phyloP scores from a whole-genome alignment of 2,888 invertebrate genomes.

The Ormia ochracea region DNA sequence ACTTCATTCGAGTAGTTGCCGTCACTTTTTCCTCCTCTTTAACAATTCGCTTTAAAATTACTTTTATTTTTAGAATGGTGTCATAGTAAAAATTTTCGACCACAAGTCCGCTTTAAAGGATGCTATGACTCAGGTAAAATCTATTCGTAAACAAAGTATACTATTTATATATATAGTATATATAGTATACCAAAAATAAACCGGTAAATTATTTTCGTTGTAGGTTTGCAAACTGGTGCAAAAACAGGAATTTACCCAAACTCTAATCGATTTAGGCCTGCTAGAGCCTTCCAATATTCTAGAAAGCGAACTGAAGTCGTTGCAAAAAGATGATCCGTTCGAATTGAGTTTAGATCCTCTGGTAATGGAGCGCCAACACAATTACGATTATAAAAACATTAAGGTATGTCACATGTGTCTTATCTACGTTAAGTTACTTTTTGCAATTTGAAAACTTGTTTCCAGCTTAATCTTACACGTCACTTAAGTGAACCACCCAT shows the following conservation, averaged over 20 bases:
- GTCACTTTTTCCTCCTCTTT: too few species aligned
- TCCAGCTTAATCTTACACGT: slow-evolving; percentile 78
- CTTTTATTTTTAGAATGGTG: slow-evolving; percentile 77
- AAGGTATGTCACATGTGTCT: slow-evolving; percentile 64
- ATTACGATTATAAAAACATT: slow-evolving; percentile 71
- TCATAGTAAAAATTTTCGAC: slow-evolving; percentile 78
- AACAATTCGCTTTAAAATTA: not conserved
- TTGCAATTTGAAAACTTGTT: not conserved
- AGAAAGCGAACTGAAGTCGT: slow-evolving; percentile 67
- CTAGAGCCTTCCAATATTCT: slow-evolving; percentile 75
- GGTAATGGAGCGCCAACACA: slow-evolving; percentile 63
- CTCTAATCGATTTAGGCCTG: slow-evolving; percentile 79
- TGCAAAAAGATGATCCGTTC: slow-evolving; percentile 66
- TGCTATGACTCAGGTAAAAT: slow-evolving; percentile 77
- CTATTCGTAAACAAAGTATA: not conserved
- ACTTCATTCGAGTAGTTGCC: too few species aligned
- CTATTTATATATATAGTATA: not conserved
- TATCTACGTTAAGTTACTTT: not conserved
- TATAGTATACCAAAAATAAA: not conserved
- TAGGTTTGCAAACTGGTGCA: slow-evolving; percentile 80
- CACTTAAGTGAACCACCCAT: slow-evolving; percentile 81
- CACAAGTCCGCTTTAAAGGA: slow-evolving; percentile 78
- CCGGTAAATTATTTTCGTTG: not conserved
- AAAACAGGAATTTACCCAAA: slow-evolving; percentile 81
- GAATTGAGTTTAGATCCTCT: slow-evolving; percentile 59